These are phyloP conservation scores for Sciurus niger DNA, from an alignment of 2,113 vertebrate genomes.

Conservation along the genomic window DNA sequence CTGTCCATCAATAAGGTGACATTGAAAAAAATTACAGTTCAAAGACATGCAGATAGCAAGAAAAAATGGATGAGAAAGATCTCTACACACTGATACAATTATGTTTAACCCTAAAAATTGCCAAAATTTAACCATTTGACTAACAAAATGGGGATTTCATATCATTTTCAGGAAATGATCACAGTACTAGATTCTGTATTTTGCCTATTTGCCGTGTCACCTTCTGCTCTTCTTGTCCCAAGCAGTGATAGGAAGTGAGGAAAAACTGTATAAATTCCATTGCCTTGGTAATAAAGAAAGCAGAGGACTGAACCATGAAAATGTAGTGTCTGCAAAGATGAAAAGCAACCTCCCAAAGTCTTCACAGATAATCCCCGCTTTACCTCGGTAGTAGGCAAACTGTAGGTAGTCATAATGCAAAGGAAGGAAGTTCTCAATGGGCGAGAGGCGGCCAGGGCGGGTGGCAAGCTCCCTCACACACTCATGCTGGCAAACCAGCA, in stretches of 20 bases:
- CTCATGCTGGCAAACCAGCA: conserved; percentile 95
- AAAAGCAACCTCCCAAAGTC: not conserved
- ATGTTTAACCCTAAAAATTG: not conserved
- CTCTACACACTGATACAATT: not conserved
- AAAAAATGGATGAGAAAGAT: not conserved
- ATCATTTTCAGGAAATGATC: not conserved
- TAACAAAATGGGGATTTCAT: not conserved
- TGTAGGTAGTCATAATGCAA: conserved; percentile 98
- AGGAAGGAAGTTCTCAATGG: conserved; percentile 97
- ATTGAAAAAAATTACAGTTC: not conserved
- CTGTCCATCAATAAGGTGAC: not conserved
- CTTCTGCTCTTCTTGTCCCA: not conserved
- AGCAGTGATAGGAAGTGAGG: not conserved
- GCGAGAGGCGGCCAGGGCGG: conserved; percentile 94
- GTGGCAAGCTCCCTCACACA: conserved; percentile 97
- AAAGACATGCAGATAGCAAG: not conserved
- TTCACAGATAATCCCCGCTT: not conserved
- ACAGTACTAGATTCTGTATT: not conserved
- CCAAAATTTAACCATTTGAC: not conserved
- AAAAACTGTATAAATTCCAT: not conserved
- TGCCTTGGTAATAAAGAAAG: not conserved
- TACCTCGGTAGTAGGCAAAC: conserved; percentile 97
- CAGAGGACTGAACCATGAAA: not conserved
- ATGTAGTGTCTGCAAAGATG: fast-evolving
- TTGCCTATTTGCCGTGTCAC: not conserved